Evolutionary conservation across 2,113 vertebrate species (phyloP).

Genomic region (Argyrosomus japonicus): DNA sequence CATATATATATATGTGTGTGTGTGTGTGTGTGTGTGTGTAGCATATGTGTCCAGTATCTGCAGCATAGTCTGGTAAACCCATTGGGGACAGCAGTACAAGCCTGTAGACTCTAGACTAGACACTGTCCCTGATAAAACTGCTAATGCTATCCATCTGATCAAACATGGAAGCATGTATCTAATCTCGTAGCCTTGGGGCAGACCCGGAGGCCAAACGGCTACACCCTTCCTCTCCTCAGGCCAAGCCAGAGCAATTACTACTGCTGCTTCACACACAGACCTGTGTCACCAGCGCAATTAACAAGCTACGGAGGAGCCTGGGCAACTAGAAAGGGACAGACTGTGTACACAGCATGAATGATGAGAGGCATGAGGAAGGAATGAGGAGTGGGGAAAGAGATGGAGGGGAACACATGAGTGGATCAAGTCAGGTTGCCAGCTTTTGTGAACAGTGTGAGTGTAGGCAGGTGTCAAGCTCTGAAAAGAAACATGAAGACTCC

Average conservation of each 20-base stretch:
- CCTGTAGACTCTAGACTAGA: conserved; percentile 14
- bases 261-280: conserved; percentile 68
- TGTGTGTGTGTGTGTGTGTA: too few species aligned
- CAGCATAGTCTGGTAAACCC: background rate
- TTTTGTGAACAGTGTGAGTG: conserved; percentile 29
- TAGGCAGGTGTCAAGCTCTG: conserved; percentile 20
- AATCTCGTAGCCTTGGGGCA: conserved; percentile 56
- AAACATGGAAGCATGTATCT: conserved; percentile 56
- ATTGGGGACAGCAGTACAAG: conserved; percentile 20
- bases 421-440: conserved; percentile 32
- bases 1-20: too few species aligned
- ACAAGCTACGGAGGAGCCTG: conserved; percentile 67
- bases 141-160: conserved; percentile 58
- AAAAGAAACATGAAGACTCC: background rate
- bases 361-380: conserved; percentile 58
- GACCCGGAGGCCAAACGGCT: conserved; percentile 61
- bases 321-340: conserved; percentile 64
- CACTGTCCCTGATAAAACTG: conserved; percentile 53
- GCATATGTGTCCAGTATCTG: background rate
- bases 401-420: conserved; percentile 28
- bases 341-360: conserved; percentile 71
- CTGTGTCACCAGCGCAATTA: conserved; percentile 73
- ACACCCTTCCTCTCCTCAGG: conserved; percentile 59
- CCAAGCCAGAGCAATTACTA: conserved; percentile 72
- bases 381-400: conserved; percentile 10